These are phyloP conservation scores for Sebastes kiyomatsui DNA, from an alignment of 2,797 vertebrate genomes.

Conservation along the genomic window DNA sequence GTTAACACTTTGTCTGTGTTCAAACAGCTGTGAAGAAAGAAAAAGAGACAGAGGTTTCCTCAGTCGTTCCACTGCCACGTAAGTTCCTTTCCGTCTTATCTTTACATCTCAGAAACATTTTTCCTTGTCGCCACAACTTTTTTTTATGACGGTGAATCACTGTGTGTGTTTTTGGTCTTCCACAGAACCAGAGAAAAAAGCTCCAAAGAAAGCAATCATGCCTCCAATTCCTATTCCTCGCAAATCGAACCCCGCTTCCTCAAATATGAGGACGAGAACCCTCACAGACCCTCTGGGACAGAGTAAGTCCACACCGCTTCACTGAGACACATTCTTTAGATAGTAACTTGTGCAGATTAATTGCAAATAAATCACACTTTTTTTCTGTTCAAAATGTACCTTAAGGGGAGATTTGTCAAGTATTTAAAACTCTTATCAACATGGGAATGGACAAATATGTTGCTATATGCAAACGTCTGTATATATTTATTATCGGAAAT, in stretches of 20 bases:
- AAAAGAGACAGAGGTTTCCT: neutral
- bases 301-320: slow-evolving; percentile 50
- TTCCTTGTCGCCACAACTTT: neutral
- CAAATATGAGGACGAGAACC: neutral
- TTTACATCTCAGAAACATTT: neutral
- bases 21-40: slow-evolving; percentile 31
- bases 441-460: too few relatives aligned
- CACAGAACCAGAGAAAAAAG: slow-evolving; percentile 22
- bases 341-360: neutral
- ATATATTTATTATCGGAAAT: too few relatives aligned
- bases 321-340: neutral
- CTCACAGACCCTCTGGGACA: neutral
- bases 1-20: slow-evolving; percentile 38
- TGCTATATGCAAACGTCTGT: too few relatives aligned
- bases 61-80: neutral
- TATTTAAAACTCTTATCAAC: too few relatives aligned
- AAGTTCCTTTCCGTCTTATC: neutral
- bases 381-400: too few relatives aligned
- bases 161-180: neutral
- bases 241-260: fast-evolving
- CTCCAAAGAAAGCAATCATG: slow-evolving; percentile 41
- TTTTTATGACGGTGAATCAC: neutral
- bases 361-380: too few relatives aligned
- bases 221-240: slow-evolving; percentile 31
- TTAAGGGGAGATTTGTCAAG: too few relatives aligned